These are phyloP conservation scores for Leptopilina boulardi DNA, from an alignment of 1,140 invertebrate species.

Conservation along the genomic window DNA sequence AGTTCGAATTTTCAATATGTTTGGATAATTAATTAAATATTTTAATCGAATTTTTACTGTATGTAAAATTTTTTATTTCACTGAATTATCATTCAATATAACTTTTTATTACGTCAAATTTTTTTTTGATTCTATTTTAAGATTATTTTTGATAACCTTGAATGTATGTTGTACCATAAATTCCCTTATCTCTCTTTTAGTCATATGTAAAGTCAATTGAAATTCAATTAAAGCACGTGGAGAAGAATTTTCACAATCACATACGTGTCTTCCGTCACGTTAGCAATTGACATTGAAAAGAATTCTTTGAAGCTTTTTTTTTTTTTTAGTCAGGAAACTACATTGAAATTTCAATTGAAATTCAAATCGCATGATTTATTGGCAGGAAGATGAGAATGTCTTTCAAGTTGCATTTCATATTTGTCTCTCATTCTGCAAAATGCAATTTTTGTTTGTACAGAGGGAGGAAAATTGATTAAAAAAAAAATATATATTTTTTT, in stretches of 20 bases:
- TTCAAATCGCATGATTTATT: conserved; percentile 5
- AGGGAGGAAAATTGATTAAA: too few species aligned
- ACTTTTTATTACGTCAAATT: too few species aligned
- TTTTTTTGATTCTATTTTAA: conserved; percentile 3
- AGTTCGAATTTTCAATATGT: too few species aligned
- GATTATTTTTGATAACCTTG: neutral
- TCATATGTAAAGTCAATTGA: conserved; percentile 35
- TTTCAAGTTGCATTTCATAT: neutral
- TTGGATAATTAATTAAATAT: too few species aligned
- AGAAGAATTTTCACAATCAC: conserved; percentile 38
- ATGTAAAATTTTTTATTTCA: too few species aligned
- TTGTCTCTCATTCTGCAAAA: too few species aligned
- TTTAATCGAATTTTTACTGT: too few species aligned
- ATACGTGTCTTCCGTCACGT: conserved; percentile 46
- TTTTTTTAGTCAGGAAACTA: neutral
- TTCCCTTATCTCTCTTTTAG: conserved; percentile 16
- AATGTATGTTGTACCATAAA: neutral
- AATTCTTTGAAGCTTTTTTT: neutral
- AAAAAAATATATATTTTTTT: too few species aligned
- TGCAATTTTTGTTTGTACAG: too few species aligned
- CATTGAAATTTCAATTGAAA: conserved; percentile 13
- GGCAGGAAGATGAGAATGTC: neutral
- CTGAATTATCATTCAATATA: too few species aligned
- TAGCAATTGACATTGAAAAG: neutral
- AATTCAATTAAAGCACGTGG: conserved; percentile 39